Base-by-base conservation (phyloP, 2,888 invertebrate species). In the Belgica antarctica region DNA sequence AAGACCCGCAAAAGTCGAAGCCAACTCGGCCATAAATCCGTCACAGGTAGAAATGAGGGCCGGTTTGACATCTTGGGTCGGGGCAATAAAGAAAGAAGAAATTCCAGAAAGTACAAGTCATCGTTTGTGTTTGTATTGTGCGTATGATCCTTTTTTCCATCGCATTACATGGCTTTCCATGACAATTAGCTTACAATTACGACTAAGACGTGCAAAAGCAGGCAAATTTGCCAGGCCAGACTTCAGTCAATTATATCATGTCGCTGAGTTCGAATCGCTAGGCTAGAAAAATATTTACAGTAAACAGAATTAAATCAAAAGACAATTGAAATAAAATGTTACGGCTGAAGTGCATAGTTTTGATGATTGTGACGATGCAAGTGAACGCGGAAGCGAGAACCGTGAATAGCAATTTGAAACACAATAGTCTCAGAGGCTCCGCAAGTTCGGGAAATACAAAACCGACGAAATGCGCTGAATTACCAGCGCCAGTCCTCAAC, bases 401-500 rank as follows among this genome's bases (percentile, higher is more conserved):
- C 4, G 1, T 66, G 8, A 25, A 47, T 17, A 28, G 12, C 1
- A 66, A 69, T 34, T 22, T 57, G 5, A 59, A 31, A 17, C 31
- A 41, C 19, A 57, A 34, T 28, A 52, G 5, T 3, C 5, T 8
- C 10, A n/a, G 19, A 27, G n/a, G n/a, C n/a, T n/a, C n/a, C n/a
- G n/a, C n/a, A n/a, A n/a, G n/a, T n/a, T n/a, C n/a, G n/a, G n/a
- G n/a, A n/a, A n/a, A n/a, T n/a, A n/a, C n/a, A n/a, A n/a, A n/a
- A n/a, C n/a, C 15, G 41, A 31, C 19, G 62, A 71, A 71, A 24
- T 79, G 79, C 71, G 72, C 74, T 0, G 73, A 76, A 46, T 71
- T 79, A 0, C 75, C 77, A 1, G 72, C 74, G 31, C 72, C 73
- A 65, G 74, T 77, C 0, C 73, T 82, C 1, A 77, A 76, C 27